Conservation (phyloP, 2,888 invertebrate genomes). For the Tenthredo mesomela region DNA sequence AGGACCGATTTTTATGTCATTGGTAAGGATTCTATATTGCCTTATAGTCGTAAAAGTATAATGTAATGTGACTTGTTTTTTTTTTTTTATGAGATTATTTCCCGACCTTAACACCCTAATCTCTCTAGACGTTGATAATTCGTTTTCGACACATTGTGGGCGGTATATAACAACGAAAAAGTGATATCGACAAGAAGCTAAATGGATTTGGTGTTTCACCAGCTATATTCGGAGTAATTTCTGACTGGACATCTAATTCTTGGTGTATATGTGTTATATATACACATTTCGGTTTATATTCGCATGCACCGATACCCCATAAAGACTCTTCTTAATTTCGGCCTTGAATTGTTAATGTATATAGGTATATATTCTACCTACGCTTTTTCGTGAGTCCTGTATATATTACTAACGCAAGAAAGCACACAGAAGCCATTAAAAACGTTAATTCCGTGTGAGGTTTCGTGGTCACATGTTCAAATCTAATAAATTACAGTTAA, state of each 20-base stretch:
- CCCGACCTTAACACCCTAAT: neutral
- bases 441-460: constrained; percentile 58
- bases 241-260: neutral
- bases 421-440: constrained; percentile 49
- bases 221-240: neutral
- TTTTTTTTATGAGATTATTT: constrained; percentile 26
- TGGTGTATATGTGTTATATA: neutral
- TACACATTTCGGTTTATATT: neutral
- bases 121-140: neutral
- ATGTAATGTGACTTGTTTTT: neutral
- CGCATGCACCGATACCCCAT: neutral
- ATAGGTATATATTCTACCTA: neutral
- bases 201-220: constrained; percentile 11
- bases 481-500: constrained; percentile 62
- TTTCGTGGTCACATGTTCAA: constrained; percentile 68
- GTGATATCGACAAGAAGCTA: neutral
- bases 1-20: neutral
- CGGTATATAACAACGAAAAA: neutral
- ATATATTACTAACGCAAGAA: neutral
- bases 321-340: neutral
- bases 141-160: constrained; percentile 16
- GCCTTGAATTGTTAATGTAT: neutral
- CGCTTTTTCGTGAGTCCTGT: neutral
- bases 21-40: constrained; percentile 29
- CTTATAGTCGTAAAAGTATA: neutral